Percentiles rank a stretch among this genome's conserved stretches.
Conservation (phyloP, 2,888 invertebrate species). For the Trichogramma evanescens region DNA sequence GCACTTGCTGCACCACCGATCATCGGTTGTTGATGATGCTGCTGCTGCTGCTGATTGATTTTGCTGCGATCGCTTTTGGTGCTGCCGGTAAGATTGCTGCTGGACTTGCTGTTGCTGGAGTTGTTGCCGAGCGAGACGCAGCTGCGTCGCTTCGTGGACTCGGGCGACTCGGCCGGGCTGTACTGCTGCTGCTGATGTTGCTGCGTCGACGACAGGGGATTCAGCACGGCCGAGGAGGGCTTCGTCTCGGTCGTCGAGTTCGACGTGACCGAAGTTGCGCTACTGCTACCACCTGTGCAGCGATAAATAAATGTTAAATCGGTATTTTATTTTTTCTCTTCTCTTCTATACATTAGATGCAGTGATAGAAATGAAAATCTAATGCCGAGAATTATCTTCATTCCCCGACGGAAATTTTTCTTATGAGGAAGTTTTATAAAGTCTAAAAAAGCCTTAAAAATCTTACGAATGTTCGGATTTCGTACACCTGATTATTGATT, state of each 20-base stretch:
- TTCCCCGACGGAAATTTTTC: constrained; percentile 5
- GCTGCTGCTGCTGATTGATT: constrained; percentile 40
- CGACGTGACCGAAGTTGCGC: constrained; percentile 46
- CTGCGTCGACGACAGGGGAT: constrained; percentile 43
- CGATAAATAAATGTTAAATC: neutral
- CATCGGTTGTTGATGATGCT: constrained; percentile 22
- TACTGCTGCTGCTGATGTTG: constrained; percentile 34
- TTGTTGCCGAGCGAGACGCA: constrained; percentile 60
- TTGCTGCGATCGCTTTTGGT: constrained; percentile 55
- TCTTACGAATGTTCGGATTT: neutral
- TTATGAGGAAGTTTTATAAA: neutral
- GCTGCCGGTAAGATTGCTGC: constrained; percentile 69
- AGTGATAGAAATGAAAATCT: neutral
- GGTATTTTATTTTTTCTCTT: too few species aligned
- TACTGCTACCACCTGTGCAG: constrained; percentile 44
- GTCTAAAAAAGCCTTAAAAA: neutral
- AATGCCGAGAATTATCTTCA: neutral
- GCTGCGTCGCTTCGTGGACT: constrained; percentile 50
- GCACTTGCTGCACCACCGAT: neutral
- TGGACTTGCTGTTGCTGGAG: constrained; percentile 72
- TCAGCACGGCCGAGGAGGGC: constrained; percentile 56
- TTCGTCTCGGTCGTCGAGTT: constrained; percentile 59
- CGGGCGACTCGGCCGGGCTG: constrained; percentile 47
- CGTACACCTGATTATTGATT: too few species aligned
- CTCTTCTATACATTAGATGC: neutral